A percentile compares a stretch with the other conserved stretches of the same genome.
phyloP scores from a whole-genome alignment of 2,888 invertebrate genomes.

The Drosophila algonquin region DNA sequence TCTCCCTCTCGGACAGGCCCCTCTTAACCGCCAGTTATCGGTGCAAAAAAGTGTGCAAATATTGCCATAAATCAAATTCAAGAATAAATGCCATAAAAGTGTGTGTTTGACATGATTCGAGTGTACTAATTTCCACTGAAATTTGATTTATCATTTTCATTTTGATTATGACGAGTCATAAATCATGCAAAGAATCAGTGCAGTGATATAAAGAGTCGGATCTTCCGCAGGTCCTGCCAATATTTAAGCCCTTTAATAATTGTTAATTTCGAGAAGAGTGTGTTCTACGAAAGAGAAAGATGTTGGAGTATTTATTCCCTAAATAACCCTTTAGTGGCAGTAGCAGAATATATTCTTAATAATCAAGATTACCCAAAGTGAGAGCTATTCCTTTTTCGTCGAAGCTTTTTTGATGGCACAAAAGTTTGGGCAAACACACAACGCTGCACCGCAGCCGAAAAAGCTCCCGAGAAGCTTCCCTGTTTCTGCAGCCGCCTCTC shows the following conservation, averaged over 20 bases:
- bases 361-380: neutral
- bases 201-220: neutral
- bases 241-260: neutral
- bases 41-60: slow-evolving; percentile 43
- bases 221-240: slow-evolving; percentile 5
- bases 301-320: neutral
- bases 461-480: neutral
- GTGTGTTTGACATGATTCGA: too few relatives aligned
- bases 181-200: slow-evolving; percentile 25
- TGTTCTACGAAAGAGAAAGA: neutral
- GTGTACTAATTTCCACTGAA: neutral
- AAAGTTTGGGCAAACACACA: neutral
- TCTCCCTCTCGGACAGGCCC: neutral
- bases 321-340: neutral
- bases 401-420: neutral
- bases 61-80: slow-evolving; percentile 19
- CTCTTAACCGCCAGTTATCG: neutral
- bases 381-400: neutral
- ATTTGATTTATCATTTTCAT: slow-evolving; percentile 38
- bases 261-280: slow-evolving; percentile 4
- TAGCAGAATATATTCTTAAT: neutral
- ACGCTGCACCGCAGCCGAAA: neutral
- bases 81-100: slow-evolving; percentile 11
- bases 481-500: neutral
- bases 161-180: slow-evolving; percentile 12